These are phyloP conservation scores for Drosophila murphyi DNA, from an alignment of 1,140 invertebrate species.

Conservation along the genomic window DNA sequence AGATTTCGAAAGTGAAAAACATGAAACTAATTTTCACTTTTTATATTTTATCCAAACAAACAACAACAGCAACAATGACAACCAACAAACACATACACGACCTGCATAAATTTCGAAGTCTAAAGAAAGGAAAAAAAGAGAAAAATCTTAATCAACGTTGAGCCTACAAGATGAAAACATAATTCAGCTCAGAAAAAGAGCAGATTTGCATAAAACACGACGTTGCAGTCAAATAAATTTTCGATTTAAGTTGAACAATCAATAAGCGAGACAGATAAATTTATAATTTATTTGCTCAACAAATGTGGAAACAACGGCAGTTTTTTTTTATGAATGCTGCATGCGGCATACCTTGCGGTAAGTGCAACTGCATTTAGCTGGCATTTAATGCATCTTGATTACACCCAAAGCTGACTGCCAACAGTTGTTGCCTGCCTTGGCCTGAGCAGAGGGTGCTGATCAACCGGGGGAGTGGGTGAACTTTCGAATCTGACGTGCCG, in stretches of 20 bases:
- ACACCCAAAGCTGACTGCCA: conserved; percentile 35
- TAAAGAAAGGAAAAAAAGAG: neutral
- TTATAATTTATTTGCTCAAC: conserved; percentile 72
- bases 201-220: conserved; percentile 76
- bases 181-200: conserved; percentile 60
- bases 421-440: conserved; percentile 37
- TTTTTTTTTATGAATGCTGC: conserved; percentile 38
- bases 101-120: conserved; percentile 59
- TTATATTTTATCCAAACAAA: conserved; percentile 54
- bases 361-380: conserved; percentile 35
- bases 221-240: conserved; percentile 77
- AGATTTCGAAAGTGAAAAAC: conserved; percentile 67
- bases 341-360: neutral
- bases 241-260: conserved; percentile 35
- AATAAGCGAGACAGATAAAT: conserved; percentile 59
- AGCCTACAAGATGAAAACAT: conserved; percentile 76
- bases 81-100: conserved; percentile 39
- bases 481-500: conserved; percentile 72
- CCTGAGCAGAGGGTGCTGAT: neutral
- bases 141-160: conserved; percentile 69
- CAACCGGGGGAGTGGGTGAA: conserved; percentile 39
- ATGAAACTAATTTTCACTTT: conserved; percentile 72
- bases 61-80: conserved; percentile 41
- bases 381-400: conserved; percentile 65
- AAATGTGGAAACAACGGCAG: conserved; percentile 64